Conservation (phyloP, 1,140 invertebrate species). For the Zaprionus ghesquierei region DNA sequence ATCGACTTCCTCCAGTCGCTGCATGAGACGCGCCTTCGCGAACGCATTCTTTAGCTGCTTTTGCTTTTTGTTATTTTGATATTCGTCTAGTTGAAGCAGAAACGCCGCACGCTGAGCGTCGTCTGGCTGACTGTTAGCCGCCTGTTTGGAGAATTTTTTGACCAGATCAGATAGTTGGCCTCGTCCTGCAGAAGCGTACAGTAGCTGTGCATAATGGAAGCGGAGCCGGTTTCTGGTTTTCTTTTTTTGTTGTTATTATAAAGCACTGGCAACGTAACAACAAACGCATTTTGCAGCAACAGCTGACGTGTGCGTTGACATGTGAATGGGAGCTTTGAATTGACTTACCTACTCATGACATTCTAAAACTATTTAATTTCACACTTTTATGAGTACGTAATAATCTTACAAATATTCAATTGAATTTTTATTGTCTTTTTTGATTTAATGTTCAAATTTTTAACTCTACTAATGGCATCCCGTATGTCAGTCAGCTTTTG, state of each 20-base stretch:
- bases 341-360: neutral
- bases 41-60: conserved; percentile 86
- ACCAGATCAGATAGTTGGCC: conserved; percentile 89
- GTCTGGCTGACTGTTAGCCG: conserved; percentile 89
- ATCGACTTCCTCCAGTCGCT: conserved; percentile 85
- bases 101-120: conserved; percentile 91
- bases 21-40: conserved; percentile 84
- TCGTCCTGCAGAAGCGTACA: conserved; percentile 83
- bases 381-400: conserved; percentile 2
- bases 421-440: too few species aligned
- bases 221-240: neutral
- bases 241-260: conserved; percentile 39
- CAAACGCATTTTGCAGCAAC: conserved; percentile 42
- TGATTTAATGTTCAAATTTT: neutral
- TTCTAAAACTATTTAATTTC: neutral
- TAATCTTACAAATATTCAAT: neutral
- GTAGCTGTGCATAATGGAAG: conserved; percentile 58
- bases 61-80: conserved; percentile 85
- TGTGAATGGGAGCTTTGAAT: conserved; percentile 10
- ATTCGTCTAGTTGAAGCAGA: conserved; percentile 89
- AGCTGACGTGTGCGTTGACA: conserved; percentile 25
- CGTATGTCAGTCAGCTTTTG: conserved; percentile 16
- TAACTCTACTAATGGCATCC: neutral
- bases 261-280: conserved; percentile 43
- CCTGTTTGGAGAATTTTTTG: conserved; percentile 89